Conservation (phyloP, 2,113 vertebrate genomes). For the Platysteira castanea region DNA sequence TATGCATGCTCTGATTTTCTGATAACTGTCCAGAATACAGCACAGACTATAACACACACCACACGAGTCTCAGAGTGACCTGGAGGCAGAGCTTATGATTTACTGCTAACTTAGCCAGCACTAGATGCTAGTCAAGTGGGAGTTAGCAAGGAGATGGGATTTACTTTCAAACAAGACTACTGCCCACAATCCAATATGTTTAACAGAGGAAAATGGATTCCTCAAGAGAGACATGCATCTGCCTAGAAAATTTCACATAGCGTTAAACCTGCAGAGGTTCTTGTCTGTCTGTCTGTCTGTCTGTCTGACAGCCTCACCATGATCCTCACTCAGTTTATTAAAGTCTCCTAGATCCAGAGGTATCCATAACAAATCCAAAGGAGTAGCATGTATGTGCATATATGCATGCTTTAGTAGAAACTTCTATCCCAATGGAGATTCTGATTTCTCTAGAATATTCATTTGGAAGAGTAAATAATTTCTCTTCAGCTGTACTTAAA, state of each 20-base stretch:
- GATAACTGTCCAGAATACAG: neutral
- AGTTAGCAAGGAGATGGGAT: constrained; percentile 25
- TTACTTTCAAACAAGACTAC: neutral
- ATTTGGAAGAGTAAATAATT: neutral
- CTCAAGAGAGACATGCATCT: neutral
- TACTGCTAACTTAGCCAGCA: neutral
- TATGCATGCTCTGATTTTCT: neutral
- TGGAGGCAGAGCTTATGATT: neutral
- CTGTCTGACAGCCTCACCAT: neutral
- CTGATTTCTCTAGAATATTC: neutral
- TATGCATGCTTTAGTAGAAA: neutral
- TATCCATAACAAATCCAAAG: neutral
- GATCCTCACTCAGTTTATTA: neutral
- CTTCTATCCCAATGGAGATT: neutral
- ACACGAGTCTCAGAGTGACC: neutral
- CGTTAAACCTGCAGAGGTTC: neutral
- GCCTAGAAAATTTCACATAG: neutral
- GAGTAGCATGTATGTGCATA: neutral
- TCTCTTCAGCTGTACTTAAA: neutral
- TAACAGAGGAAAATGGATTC: neutral
- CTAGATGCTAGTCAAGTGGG: neutral
- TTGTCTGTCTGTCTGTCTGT: neutral
- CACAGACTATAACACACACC: neutral
- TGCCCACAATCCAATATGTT: neutral
- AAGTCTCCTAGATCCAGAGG: neutral